phyloP scores from a whole-genome alignment of 2,888 invertebrate species.

The Brachypterus glaber region DNA sequence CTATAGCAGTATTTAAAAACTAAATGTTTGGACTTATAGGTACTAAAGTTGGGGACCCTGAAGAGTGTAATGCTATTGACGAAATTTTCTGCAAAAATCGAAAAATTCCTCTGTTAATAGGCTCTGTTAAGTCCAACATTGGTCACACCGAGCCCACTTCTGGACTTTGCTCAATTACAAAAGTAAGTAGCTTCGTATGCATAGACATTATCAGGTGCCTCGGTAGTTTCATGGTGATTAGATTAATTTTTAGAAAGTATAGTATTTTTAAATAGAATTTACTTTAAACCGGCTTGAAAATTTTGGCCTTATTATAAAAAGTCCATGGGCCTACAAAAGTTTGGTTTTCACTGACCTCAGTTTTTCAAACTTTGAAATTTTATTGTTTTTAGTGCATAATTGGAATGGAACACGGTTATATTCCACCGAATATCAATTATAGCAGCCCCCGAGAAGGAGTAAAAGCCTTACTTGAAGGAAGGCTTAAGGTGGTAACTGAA shows the following conservation, averaged over 20 bases:
- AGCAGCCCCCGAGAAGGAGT: conserved; percentile 42
- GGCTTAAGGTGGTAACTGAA: conserved; percentile 64
- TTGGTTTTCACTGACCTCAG: conserved; percentile 11
- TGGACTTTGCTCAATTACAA: conserved; percentile 72
- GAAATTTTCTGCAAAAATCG: conserved; percentile 67
- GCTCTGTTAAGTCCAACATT: conserved; percentile 88
- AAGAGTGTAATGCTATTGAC: conserved; percentile 77
- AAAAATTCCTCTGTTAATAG: conserved; percentile 62
- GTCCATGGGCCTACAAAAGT: not conserved
- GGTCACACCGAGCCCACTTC: conserved; percentile 87
- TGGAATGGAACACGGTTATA: conserved; percentile 66
- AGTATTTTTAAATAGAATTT: too few species aligned
- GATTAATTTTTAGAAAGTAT: too few species aligned
- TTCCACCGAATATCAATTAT: conserved; percentile 84
- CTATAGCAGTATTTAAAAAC: too few species aligned
- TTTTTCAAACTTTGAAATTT: too few species aligned
- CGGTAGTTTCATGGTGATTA: too few species aligned
- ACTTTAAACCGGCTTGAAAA: too few species aligned
- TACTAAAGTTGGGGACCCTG: conserved; percentile 81
- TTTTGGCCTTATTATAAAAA: conserved; percentile 3
- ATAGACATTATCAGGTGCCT: too few species aligned
- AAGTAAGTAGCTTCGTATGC: conserved; percentile 52
- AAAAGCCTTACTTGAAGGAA: conserved; percentile 50
- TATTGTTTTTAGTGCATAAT: conserved; percentile 22
- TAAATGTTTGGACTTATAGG: conserved; percentile 37